Evolutionary conservation across 2,113 vertebrate species (phyloP).

Genomic region (Pterocles orientalis): DNA sequence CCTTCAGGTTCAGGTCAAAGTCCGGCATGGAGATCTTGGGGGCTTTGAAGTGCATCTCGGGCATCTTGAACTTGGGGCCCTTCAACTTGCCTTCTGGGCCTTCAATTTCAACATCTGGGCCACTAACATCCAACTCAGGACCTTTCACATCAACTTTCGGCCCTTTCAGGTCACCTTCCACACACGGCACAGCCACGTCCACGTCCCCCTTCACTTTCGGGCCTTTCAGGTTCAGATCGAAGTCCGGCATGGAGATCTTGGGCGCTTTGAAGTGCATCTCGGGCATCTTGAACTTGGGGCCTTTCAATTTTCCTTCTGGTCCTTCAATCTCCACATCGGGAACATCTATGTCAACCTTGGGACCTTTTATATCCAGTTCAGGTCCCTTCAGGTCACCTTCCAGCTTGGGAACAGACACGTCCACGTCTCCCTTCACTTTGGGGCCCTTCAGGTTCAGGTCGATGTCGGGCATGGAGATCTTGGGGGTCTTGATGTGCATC

Average conservation of each 20-base stretch:
- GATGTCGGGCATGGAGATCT: too few relatives aligned
- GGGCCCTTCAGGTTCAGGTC: too few relatives aligned
- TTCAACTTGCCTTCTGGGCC: conserved; percentile 49
- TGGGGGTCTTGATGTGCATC: too few relatives aligned
- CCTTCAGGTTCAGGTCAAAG: too few relatives aligned
- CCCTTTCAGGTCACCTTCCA: conserved; percentile 46
- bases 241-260: neutral
- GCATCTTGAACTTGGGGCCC: conserved; percentile 59
- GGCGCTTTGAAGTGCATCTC: conserved; percentile 17
- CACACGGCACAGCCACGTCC: neutral
- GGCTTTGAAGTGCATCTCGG: conserved; percentile 27
- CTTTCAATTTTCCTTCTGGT: too few relatives aligned
- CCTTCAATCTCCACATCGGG: too few relatives aligned
- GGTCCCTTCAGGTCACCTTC: too few relatives aligned
- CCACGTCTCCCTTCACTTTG: too few relatives aligned
- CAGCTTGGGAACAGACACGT: too few relatives aligned
- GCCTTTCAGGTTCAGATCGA: neutral
- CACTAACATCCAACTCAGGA: neutral
- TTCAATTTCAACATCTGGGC: conserved; percentile 16
- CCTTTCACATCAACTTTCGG: conserved; percentile 52
- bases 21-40: conserved; percentile 69
- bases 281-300: conserved; percentile 9
- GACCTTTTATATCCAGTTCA: too few relatives aligned
- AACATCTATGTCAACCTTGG: too few relatives aligned
- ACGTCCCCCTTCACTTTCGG: conserved; percentile 49